Evolutionary conservation across 2,888 invertebrate genomes (phyloP).

Genomic region (Cataglyphis albicans): DNA sequence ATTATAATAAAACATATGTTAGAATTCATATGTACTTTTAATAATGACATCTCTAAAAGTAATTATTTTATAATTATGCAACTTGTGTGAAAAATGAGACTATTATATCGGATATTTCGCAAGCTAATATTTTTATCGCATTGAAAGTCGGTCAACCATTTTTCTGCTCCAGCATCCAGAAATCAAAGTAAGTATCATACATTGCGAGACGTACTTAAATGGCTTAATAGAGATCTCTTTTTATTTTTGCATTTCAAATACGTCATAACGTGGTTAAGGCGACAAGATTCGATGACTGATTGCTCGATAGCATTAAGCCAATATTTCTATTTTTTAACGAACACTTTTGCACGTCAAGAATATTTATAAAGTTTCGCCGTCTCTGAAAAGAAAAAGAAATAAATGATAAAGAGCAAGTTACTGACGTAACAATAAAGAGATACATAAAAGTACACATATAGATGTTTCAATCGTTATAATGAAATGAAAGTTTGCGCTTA

Average conservation of each 20-base stretch:
- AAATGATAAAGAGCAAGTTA: conserved; percentile 31
- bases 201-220: conserved; percentile 27
- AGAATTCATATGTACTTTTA: neutral
- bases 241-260: conserved; percentile 34
- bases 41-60: neutral
- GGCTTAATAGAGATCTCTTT: conserved; percentile 12
- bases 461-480: neutral
- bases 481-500: neutral
- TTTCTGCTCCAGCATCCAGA: conserved; percentile 5
- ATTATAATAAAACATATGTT: neutral
- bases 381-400: conserved; percentile 26
- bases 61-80: conserved; percentile 13
- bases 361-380: conserved; percentile 44
- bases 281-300: conserved; percentile 7
- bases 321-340: conserved; percentile 49
- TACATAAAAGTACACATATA: neutral
- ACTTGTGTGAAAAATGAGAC: neutral
- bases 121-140: conserved; percentile 41
- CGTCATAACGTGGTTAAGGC: neutral
- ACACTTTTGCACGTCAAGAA: conserved; percentile 30
- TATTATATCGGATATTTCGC: neutral
- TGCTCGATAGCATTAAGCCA: neutral
- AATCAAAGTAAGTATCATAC: conserved; percentile 38
- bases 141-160: conserved; percentile 16
- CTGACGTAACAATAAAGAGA: neutral